Base-by-base conservation (phyloP, 2,113 vertebrate genomes). In the Pluvianellus socialis region DNA sequence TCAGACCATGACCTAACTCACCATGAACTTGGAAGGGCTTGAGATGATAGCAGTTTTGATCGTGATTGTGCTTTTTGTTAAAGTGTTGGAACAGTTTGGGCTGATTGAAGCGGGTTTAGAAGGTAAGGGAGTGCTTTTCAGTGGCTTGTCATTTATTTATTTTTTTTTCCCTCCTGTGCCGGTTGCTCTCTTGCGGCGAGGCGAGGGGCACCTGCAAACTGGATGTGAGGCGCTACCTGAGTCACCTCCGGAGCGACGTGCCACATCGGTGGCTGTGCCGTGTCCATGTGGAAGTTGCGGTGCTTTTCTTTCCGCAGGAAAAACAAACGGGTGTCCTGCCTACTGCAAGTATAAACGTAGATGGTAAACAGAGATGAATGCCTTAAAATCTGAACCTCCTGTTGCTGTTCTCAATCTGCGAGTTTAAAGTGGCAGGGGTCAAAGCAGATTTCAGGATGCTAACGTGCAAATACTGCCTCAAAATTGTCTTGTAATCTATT, bases 21-120 rank as follows among this genome's bases (percentile, higher is more conserved):
- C 94, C 98, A 99, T 99, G 99, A 99, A 99, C 99, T 98, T 99
- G 98, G 99, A 99, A 98, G 99, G 99, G 93, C 99, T 99, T 97
- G 99, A 99, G 95, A 99, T 99, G 99, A 99, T 99, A 94, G 99
- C 98, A 4, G 99, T 99, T 94, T 98, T 99, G 97, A 98, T 99
- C 97, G 98, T 99, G 95, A 99, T 99, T 98, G 99, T 99, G 79
- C 98, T 99, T 63, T 99, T 99, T 97, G 99, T 99, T 71, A 99
- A 99, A 98, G 98, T 99, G 95, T 98, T 99, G 99, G 99, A 99
- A 98, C 99, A 99, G 97, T 99, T 99, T 98, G 99, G 99, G 96
- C 98, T 99, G 97, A 99, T 99, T 98, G 99, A 99, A 97, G 97
- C 98, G 19, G 98, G 98, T 98, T 98, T 99, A 96, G 99, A 99